Evolutionary conservation across 2,797 vertebrate genomes (phyloP).

Genomic region (Dermochelys coriacea): DNA sequence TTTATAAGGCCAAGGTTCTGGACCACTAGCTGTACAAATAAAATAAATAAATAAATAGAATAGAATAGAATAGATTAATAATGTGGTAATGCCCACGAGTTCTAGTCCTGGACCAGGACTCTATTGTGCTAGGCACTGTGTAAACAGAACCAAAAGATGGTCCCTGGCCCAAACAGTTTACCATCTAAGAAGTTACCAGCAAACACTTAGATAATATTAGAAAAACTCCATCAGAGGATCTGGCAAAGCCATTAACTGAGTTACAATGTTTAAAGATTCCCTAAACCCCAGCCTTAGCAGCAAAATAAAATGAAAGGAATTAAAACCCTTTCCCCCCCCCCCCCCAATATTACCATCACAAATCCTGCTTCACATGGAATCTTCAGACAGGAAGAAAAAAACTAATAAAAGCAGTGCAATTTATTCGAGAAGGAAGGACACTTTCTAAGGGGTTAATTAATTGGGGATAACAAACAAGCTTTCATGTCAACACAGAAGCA

Average conservation of each 20-base stretch:
- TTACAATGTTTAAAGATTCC: neutral
- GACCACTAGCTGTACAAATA: rapidly evolving
- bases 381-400: neutral
- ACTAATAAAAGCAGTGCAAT: neutral
- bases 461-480: slow-evolving; percentile 20
- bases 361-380: neutral
- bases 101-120: neutral
- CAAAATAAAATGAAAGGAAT: neutral
- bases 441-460: slow-evolving; percentile 42
- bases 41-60: neutral
- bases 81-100: neutral
- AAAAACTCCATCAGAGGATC: neutral
- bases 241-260: neutral
- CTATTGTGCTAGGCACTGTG: neutral
- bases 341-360: neutral
- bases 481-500: slow-evolving; percentile 6
- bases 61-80: neutral
- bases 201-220: neutral
- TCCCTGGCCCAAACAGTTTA: neutral
- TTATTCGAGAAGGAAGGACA: slow-evolving; percentile 11
- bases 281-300: neutral
- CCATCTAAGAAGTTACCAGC: neutral
- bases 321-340: neutral
- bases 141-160: neutral
- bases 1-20: neutral